These are phyloP conservation scores for Diuraphis noxia DNA, from an alignment of 1,140 invertebrate genomes.

Conservation along the genomic window DNA sequence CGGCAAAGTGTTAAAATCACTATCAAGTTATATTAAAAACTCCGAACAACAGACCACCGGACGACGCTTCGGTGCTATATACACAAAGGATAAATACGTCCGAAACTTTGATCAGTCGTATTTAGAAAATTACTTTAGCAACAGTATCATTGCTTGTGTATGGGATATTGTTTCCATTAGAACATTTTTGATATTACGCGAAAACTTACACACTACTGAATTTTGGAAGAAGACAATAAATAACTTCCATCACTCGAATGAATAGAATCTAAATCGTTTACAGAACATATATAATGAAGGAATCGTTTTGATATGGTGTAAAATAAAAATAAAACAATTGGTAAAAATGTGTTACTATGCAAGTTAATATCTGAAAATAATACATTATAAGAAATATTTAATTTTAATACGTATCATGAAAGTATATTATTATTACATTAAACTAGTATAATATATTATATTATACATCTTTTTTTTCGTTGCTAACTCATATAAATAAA, in stretches of 20 bases:
- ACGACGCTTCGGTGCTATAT: neutral
- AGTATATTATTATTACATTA: neutral
- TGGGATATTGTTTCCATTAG: neutral
- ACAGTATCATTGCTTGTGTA: neutral
- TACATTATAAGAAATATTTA: neutral
- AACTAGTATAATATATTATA: neutral
- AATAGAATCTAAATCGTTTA: too few species aligned
- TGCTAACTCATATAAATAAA: neutral
- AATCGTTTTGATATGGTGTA: too few species aligned
- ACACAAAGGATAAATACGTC: neutral
- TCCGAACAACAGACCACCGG: neutral
- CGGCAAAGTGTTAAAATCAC: conserved; percentile 13
- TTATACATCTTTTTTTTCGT: neutral
- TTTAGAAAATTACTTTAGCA: neutral
- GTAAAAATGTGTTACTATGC: neutral
- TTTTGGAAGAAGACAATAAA: neutral
- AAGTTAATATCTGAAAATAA: neutral
- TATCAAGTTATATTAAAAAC: conserved; percentile 1
- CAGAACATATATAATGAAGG: too few species aligned
- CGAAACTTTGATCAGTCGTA: neutral
- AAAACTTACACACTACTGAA: neutral
- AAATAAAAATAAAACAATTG: neutral
- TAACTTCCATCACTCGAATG: neutral
- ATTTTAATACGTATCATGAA: neutral
- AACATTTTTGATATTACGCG: neutral